Percentiles rank a stretch among this genome's conserved stretches.
These are phyloP conservation scores for Cremastinae sp. DNA, from an alignment of 2,888 invertebrate species.

Conservation along the genomic window DNA sequence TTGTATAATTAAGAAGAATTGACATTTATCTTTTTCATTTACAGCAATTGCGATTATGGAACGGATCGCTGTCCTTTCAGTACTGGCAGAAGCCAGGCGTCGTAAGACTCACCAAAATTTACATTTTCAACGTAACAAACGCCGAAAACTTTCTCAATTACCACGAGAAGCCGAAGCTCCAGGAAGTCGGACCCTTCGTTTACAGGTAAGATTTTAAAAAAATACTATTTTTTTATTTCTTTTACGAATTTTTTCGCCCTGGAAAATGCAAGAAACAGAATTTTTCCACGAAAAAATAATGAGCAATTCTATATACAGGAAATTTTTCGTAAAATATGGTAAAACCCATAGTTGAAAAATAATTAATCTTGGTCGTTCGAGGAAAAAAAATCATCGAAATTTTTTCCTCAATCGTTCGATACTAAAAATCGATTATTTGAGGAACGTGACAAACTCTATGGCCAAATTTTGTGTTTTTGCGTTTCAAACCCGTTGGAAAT, in stretches of 20 bases:
- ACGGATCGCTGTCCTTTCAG: slow-evolving; percentile 92
- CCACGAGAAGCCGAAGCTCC: slow-evolving; percentile 90
- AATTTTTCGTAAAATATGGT: too few relatives aligned
- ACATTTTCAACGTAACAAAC: slow-evolving; percentile 94
- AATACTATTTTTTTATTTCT: background rate
- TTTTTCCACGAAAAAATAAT: background rate
- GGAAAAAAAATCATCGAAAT: too few relatives aligned
- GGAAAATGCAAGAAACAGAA: background rate
- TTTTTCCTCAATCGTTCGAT: too few relatives aligned
- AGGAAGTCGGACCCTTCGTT: slow-evolving; percentile 93
- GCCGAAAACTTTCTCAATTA: slow-evolving; percentile 88
- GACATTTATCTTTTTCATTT: slow-evolving; percentile 56
- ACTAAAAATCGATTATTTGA: too few relatives aligned
- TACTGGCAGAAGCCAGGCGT: slow-evolving; percentile 95
- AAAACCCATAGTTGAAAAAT: too few relatives aligned
- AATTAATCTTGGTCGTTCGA: too few relatives aligned
- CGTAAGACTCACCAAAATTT: slow-evolving; percentile 90
- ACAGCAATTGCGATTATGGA: slow-evolving; percentile 91
- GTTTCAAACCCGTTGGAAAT: too few relatives aligned
- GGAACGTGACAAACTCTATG: too few relatives aligned
- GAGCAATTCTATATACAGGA: too few relatives aligned
- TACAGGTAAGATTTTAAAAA: slow-evolving; percentile 88
- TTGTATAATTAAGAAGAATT: too few relatives aligned
- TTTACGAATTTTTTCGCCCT: background rate
- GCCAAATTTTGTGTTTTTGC: too few relatives aligned